phyloP scores from a whole-genome alignment of 1,140 invertebrate genomes.

The Marisa cornuarietis region DNA sequence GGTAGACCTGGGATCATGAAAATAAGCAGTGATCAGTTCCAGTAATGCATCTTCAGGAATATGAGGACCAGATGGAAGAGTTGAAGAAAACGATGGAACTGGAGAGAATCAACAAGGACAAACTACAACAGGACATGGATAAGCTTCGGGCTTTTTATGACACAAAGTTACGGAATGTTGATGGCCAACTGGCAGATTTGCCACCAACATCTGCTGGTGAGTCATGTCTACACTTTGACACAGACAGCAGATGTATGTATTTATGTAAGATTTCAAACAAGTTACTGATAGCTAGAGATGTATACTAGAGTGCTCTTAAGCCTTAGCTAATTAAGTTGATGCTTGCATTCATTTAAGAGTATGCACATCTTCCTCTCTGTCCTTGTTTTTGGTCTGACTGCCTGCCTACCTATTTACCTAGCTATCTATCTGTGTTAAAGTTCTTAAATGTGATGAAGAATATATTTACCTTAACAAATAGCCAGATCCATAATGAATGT shows the following conservation, averaged over 20 bases:
- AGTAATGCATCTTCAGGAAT: constrained; percentile 59
- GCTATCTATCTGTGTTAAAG: neutral
- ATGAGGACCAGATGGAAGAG: constrained; percentile 69
- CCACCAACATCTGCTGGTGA: constrained; percentile 57
- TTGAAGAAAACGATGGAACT: constrained; percentile 70
- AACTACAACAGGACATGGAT: constrained; percentile 72
- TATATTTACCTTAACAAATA: too few relatives aligned
- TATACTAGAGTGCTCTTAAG: neutral
- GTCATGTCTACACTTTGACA: neutral
- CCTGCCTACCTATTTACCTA: neutral
- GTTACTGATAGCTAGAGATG: neutral
- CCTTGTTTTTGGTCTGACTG: neutral
- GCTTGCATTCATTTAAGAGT: neutral
- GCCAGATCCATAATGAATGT: too few relatives aligned
- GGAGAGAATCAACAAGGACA: constrained; percentile 71
- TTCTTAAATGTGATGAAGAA: neutral
- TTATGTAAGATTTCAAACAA: too few relatives aligned
- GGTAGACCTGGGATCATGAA: neutral
- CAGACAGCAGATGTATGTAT: too few relatives aligned
- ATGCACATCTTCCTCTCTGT: neutral
- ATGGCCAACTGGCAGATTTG: constrained; percentile 57
- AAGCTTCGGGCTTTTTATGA: constrained; percentile 72
- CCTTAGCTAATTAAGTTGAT: neutral
- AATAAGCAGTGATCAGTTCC: neutral
- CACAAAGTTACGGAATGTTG: constrained; percentile 67